A percentile compares a stretch with the other conserved stretches of the same genome.
phyloP scores from a whole-genome alignment of 2,797 vertebrate species.

The Gymnopithys bicolor region DNA sequence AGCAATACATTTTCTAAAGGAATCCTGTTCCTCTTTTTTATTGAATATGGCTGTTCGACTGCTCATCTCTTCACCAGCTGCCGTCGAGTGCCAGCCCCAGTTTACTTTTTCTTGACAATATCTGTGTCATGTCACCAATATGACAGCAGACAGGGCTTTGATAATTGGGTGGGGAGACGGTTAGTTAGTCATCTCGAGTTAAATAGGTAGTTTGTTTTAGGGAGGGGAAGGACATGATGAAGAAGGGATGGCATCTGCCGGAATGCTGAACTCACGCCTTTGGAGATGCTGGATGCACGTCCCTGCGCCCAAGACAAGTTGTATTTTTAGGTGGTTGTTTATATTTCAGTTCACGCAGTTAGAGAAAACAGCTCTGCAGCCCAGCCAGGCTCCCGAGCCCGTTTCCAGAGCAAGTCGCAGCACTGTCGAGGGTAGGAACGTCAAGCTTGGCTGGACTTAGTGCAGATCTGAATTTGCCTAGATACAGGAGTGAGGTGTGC shows the following conservation, averaged over 20 bases:
- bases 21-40: slow-evolving; percentile 62
- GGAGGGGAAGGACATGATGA: slow-evolving; percentile 10
- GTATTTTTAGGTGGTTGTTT: slow-evolving; percentile 35
- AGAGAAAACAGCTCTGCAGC: slow-evolving; percentile 36
- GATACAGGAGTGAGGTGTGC: slow-evolving; percentile 32
- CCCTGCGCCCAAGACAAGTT: neutral
- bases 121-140: slow-evolving; percentile 66
- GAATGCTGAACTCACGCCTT: neutral
- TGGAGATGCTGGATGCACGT: slow-evolving; percentile 9
- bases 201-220: slow-evolving; percentile 65
- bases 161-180: slow-evolving; percentile 65
- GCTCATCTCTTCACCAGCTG: slow-evolving; percentile 66
- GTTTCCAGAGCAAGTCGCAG: slow-evolving; percentile 31
- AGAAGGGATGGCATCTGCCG: slow-evolving; percentile 37
- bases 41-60: slow-evolving; percentile 72
- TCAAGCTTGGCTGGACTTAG: slow-evolving; percentile 61
- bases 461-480: slow-evolving; percentile 32
- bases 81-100: slow-evolving; percentile 52
- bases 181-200: slow-evolving; percentile 42
- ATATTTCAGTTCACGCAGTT: slow-evolving; percentile 4
- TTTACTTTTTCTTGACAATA: slow-evolving; percentile 65
- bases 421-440: slow-evolving; percentile 42
- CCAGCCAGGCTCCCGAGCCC: neutral
- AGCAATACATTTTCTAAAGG: slow-evolving; percentile 76
- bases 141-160: slow-evolving; percentile 74